Conservation (phyloP, 2,888 invertebrate genomes). For the Drosophila conformis region DNA sequence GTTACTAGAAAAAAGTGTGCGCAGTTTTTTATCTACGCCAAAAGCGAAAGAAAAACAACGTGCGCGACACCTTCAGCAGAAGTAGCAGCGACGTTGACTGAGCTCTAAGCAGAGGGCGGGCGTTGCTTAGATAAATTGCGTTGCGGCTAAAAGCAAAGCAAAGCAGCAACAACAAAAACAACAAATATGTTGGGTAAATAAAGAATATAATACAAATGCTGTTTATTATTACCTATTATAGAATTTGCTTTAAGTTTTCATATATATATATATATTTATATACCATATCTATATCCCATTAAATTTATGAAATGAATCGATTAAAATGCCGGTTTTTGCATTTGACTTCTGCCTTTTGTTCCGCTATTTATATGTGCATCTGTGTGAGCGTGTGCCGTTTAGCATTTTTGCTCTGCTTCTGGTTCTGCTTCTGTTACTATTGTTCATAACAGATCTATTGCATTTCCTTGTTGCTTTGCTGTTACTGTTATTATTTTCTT, state of each 20-base stretch:
- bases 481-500: conserved; percentile 25
- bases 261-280: conserved; percentile 7
- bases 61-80: conserved; percentile 40
- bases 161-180: conserved; percentile 37
- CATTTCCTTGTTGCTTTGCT: conserved; percentile 54
- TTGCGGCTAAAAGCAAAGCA: conserved; percentile 72
- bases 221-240: conserved; percentile 43
- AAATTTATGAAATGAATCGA: conserved; percentile 37
- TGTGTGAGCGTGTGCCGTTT: conserved; percentile 17
- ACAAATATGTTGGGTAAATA: conserved; percentile 80
- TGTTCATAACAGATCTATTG: conserved; percentile 38
- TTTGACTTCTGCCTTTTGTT: conserved; percentile 37
- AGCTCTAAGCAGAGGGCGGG: conserved; percentile 46
- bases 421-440: conserved; percentile 31
- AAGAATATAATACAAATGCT: conserved; percentile 36
- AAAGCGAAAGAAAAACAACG: conserved; percentile 51
- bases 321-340: conserved; percentile 72
- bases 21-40: conserved; percentile 56
- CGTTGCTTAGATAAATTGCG: conserved; percentile 76
- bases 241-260: conserved; percentile 35
- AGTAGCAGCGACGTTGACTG: conserved; percentile 37
- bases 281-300: conserved; percentile 20
- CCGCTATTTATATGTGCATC: conserved; percentile 30
- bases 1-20: conserved; percentile 30
- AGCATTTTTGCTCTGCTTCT: conserved; percentile 36